Base-by-base conservation (phyloP, 2,113 vertebrate species). In the Ibidorhyncha struthersii region DNA sequence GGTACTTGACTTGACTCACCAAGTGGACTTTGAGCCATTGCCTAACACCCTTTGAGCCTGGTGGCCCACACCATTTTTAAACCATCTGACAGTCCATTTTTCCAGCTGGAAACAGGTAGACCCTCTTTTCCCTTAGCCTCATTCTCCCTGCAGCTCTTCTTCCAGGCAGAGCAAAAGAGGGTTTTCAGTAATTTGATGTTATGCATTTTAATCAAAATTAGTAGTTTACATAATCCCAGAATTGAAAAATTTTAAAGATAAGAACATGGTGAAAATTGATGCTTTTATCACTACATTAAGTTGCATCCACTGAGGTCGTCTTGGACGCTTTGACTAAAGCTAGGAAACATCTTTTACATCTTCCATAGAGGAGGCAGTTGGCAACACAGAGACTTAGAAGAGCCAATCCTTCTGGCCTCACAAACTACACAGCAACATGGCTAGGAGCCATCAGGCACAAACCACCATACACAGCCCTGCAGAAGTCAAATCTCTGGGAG, bases 391-490 rank as follows among this genome's bases (percentile, higher is more conserved):
- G 43, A 26, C 25, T 69, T 49, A 61, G 61, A 78, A 76, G 66
- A 95, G 87, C 90, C 90, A 96, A 62, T 36, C 21, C 56, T 83
- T 70, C 71, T 50, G 66, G 78, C 66, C 90, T 40, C 50, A 58
- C 61, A 82, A 41, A 56, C 47, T 91, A 9, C 70, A 69, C 56
- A 90, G 74, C 43, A 84, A 86, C 66, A 20, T 95, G 93, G 95
- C 93, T 73, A 29, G 49, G 14, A 90, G 93, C 96, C 96, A 90
- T 70, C 53, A 77, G 49, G 84, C 65, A 85, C 40, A 93, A 85
- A 76, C 27, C 27, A 73, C 41, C 58, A 67, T 41, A 36, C 52
- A 38, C n/a, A 89, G 65, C 53, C 40, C 25, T 2, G 1, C 27
- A 93, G 52, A 95, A 96, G 77, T 85, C 92, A 85, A 61, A 69